phyloP scores from a whole-genome alignment of 2,113 vertebrate genomes.

The Puffinus mauretanicus region DNA sequence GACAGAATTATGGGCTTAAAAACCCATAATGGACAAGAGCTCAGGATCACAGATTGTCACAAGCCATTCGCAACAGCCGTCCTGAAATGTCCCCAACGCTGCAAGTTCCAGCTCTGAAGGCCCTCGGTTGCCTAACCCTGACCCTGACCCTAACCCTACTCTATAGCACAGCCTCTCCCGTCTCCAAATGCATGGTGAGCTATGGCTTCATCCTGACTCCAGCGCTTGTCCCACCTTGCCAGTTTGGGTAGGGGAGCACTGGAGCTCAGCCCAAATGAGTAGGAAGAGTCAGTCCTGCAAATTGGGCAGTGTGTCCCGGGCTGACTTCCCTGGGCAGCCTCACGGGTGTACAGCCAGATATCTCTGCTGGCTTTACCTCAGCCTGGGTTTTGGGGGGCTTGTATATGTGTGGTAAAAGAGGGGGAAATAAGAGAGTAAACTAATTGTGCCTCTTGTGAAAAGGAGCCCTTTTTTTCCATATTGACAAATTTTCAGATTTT shows the following conservation, averaged over 20 bases:
- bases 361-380: background rate
- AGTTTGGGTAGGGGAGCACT: background rate
- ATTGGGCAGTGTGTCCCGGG: background rate
- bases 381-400: background rate
- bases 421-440: background rate
- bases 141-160: background rate
- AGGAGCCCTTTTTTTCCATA: background rate
- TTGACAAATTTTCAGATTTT: background rate
- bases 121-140: background rate
- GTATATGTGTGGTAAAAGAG: background rate
- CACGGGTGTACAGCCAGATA: fast-evolving
- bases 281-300: background rate
- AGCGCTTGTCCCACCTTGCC: background rate
- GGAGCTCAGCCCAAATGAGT: fast-evolving
- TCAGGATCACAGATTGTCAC: background rate
- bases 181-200: background rate
- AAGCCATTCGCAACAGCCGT: background rate
- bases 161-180: background rate
- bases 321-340: background rate
- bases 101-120: background rate
- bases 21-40: fast-evolving
- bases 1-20: background rate
- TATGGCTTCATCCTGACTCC: background rate
- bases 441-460: background rate
- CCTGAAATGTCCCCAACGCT: background rate